Evolutionary conservation across 1,140 invertebrate genomes (phyloP), one percentile per base, ranked within the genome.

Genomic region (Lasioglossum albipes): DNA sequence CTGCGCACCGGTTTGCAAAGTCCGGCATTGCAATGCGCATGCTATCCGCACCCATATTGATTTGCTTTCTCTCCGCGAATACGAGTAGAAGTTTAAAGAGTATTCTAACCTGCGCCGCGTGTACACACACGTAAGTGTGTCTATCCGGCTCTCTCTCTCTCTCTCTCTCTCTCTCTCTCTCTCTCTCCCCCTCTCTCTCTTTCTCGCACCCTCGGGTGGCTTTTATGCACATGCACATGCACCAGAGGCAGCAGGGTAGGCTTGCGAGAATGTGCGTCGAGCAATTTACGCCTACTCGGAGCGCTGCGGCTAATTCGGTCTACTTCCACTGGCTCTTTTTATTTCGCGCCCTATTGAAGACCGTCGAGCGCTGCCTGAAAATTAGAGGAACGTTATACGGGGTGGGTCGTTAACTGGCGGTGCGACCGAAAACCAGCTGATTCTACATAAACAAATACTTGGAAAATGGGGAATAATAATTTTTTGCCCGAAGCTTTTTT

Each of bases 31-130:
- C 85, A 90, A 87, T 85, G 90, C 90, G 91, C 90, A 91, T 91
- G 88, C 90, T 86, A 79, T 84, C 88, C 85, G 87, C 87, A 79
- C 85, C 86, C 90, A 90, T 92, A 91, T 91, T 89, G 91, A 92
- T 92, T 92, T 83, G 83, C 86, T 81, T 83, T 86, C 86, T 86
- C 81, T 81, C 75, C 65, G 49, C 74, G 73, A 69, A 80, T 73
- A 79, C 72, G 72, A 65, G 27, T 52, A 75, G 72, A 80, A 88
- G 84, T 88, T 88, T 88, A 86, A 88, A 88, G 87, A 84, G 79
- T 84, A 81, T 79, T 76, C 79, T 86, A 82, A 84, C 78, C 75
- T 74, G 72, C 64, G 12, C 59, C 73, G 27, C 57, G 73, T 45
- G 73, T 73, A 67, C 62, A 64, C 67, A 54, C 67, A 49, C 52